Evolutionary conservation across 2,888 invertebrate species (phyloP), one percentile per base, ranked within the genome.

Genomic region (Ferdinandea cuprea): DNA sequence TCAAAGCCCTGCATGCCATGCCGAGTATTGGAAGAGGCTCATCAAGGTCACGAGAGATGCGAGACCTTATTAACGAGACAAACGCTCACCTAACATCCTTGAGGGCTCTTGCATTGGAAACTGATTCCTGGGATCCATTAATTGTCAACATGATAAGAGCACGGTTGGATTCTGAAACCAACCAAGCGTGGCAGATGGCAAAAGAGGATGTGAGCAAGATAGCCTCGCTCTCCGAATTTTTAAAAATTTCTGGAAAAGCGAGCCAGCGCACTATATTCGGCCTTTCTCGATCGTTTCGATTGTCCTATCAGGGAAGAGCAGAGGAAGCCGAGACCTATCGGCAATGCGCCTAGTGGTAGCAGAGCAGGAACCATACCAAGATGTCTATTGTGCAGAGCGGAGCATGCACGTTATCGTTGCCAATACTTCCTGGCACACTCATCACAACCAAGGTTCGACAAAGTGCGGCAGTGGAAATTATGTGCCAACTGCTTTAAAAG

Each of bases 181-280:
- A n/a, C n/a, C 30, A 28, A 9, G 69, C 48, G 4, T 69, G 48
- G 48, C 69, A 69, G 28, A 46, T 58, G 69, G 17, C 21, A 1
- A 56, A 50, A 15, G 56, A 30, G 0, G 65, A 40, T 8, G 48
- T 65, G n/a, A 19, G 37, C 3, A 19, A 63, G n/a, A 37, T 63
- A 15, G 63, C 63, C 6, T 25, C 17, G 7, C n/a, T 65, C 7
- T 4, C n/a, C 11, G 50, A 52, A 30, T 65, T 65, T 21, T 25
- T 28, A n/a, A 1, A 2, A 46, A 35, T 48, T 61, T 35, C 1
- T 48, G n/a, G 35, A 42, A 25, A n/a, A 9, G 13, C 19, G 61
- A 30, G 48, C 37, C 3, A 37, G 37, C n/a, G 50, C 48, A 7
- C 17, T 50, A 17, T 37, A 63, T 35, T 48, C 63, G 9, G 15